A percentile compares a stretch with the other conserved stretches of the same genome.
Evolutionary conservation across 2,797 vertebrate genomes (phyloP).

Genomic region (Stomatorhinus walkeri): DNA sequence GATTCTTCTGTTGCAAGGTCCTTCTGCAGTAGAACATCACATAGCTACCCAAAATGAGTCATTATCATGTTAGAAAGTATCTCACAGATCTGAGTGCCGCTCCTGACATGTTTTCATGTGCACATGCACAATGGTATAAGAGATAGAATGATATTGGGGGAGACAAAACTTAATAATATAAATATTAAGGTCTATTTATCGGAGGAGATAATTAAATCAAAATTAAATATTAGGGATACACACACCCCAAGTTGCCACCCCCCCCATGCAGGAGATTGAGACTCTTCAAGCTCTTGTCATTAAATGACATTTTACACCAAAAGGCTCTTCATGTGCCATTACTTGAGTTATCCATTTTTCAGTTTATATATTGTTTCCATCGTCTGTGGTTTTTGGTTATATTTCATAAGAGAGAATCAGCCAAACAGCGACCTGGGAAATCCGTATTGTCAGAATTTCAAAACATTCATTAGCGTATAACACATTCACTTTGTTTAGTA

Average conservation of each 20-base stretch:
- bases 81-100: background rate
- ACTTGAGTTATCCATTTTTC: background rate
- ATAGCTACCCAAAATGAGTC: background rate
- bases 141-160: background rate
- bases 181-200: background rate
- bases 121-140: background rate
- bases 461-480: background rate
- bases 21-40: background rate
- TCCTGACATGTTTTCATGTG: background rate
- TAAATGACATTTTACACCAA: background rate
- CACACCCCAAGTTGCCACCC: background rate
- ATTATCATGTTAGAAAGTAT: background rate
- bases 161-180: background rate
- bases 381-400: background rate
- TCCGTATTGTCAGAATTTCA: background rate
- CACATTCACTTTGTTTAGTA: background rate
- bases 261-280: background rate
- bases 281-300: background rate
- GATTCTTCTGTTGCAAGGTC: background rate
- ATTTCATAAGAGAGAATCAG: background rate
- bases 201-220: background rate
- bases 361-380: background rate
- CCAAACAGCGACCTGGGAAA: background rate
- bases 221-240: background rate
- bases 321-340: background rate